Percentiles rank a stretch among this genome's conserved stretches.
These are phyloP conservation scores for Lasiurus borealis DNA, from an alignment of 2,113 vertebrate genomes.

Conservation along the genomic window DNA sequence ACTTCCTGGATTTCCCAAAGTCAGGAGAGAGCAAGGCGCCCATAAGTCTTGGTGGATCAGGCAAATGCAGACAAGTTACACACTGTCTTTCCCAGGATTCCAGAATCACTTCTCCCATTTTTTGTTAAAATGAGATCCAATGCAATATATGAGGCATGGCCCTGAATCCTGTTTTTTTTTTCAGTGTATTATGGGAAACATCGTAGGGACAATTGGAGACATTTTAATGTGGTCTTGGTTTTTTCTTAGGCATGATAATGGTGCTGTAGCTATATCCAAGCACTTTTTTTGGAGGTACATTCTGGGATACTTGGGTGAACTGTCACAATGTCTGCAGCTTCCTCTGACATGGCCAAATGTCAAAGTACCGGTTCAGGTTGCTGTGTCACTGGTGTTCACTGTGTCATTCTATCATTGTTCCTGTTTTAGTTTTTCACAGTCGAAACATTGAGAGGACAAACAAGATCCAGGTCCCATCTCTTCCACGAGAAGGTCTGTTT, in stretches of 20 bases:
- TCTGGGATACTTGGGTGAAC: not conserved
- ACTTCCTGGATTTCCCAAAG: not conserved
- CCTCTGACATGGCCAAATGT: not conserved
- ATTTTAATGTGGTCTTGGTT: not conserved
- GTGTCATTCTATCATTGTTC: not conserved
- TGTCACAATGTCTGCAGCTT: not conserved
- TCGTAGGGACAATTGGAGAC: not conserved
- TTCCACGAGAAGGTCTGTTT: not conserved
- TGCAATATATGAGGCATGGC: not conserved
- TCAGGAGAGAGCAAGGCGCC: not conserved
- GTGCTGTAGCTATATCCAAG: not conserved
- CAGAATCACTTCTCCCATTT: not conserved
- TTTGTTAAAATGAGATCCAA: not conserved
- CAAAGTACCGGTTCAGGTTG: not conserved
- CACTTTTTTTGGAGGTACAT: not conserved
- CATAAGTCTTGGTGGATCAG: not conserved
- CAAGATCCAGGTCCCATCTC: not conserved
- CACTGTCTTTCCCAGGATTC: not conserved
- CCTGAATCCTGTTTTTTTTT: not conserved
- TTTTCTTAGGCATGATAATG: constrained; percentile 14
- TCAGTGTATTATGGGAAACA: not conserved
- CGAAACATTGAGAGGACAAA: not conserved
- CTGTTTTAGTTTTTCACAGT: not conserved
- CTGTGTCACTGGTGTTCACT: too few species aligned
- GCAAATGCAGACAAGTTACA: not conserved